Evolutionary conservation across 2,113 vertebrate species (phyloP).

Genomic region (Camelus dromedarius): DNA sequence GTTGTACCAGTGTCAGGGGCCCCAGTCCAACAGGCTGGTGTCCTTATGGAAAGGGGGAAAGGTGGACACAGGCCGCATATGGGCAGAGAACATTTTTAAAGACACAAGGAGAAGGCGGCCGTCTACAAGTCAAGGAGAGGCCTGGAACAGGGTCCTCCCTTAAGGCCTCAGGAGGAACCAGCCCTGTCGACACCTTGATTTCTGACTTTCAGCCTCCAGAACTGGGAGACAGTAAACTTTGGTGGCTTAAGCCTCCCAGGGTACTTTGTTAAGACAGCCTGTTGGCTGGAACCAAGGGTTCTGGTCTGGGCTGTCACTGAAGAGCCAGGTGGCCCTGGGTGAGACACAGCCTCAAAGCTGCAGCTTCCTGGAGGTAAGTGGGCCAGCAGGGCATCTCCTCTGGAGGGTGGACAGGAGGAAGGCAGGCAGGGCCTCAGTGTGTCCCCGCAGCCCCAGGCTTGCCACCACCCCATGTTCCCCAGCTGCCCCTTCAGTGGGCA

Average conservation of each 20-base stretch:
- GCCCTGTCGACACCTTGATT: background rate
- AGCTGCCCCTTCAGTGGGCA: background rate
- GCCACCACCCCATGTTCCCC: too few species aligned
- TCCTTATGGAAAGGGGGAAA: background rate
- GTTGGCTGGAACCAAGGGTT: rapidly evolving
- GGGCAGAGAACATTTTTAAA: rapidly evolving
- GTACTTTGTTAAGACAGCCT: background rate
- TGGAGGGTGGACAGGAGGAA: background rate
- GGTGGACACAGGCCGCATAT: rapidly evolving
- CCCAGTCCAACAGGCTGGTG: too few species aligned
- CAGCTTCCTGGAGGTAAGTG: background rate
- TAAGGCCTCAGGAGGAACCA: rapidly evolving
- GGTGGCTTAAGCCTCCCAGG: background rate
- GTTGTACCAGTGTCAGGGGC: background rate
- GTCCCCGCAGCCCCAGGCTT: background rate
- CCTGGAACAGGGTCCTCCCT: background rate
- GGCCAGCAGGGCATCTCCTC: background rate
- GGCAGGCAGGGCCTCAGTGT: background rate
- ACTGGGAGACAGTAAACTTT: background rate
- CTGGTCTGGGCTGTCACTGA: background rate
- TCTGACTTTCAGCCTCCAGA: background rate
- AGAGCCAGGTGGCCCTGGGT: background rate
- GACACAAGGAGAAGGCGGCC: background rate
- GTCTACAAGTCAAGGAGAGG: background rate
- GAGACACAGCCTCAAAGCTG: background rate